phyloP scores from a whole-genome alignment of 2,888 invertebrate species.

The Macrosoma leucophasiata region DNA sequence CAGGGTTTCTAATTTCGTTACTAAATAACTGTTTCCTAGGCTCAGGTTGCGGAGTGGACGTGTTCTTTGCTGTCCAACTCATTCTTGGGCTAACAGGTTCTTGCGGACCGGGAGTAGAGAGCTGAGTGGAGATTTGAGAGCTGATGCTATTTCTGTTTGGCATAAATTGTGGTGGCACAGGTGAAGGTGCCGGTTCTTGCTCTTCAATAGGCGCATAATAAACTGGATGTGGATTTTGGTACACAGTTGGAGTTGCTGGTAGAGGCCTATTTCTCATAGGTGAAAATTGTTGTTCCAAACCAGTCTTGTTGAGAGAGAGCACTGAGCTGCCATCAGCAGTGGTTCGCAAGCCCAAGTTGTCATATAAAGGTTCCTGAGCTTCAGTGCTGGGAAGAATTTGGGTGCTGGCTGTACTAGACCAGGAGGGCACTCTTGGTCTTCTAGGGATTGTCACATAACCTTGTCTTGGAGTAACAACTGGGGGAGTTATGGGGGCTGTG shows the following conservation, averaged over 20 bases:
- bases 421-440: conserved; percentile 87
- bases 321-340: conserved; percentile 91
- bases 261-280: conserved; percentile 79
- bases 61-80: conserved; percentile 70
- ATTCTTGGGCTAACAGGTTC: conserved; percentile 65
- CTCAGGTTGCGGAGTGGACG: conserved; percentile 65
- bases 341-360: conserved; percentile 88
- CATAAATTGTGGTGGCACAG: conserved; percentile 57
- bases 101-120: conserved; percentile 67
- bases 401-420: conserved; percentile 81
- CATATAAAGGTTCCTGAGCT: conserved; percentile 86
- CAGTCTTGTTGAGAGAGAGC: conserved; percentile 84
- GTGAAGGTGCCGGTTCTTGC: conserved; percentile 67
- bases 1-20: conserved; percentile 44
- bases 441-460: conserved; percentile 92
- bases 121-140: conserved; percentile 65
- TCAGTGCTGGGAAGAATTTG: conserved; percentile 68
- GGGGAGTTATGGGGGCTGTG: conserved; percentile 76
- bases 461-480: conserved; percentile 82
- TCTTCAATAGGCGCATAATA: conserved; percentile 73
- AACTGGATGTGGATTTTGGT: conserved; percentile 62
- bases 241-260: conserved; percentile 75
- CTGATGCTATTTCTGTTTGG: conserved; percentile 67
- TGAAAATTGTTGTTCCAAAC: conserved; percentile 67
- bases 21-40: conserved; percentile 57